Evolutionary conservation across 2,888 invertebrate genomes (phyloP).

Genomic region (Xestia sexstrigata): DNA sequence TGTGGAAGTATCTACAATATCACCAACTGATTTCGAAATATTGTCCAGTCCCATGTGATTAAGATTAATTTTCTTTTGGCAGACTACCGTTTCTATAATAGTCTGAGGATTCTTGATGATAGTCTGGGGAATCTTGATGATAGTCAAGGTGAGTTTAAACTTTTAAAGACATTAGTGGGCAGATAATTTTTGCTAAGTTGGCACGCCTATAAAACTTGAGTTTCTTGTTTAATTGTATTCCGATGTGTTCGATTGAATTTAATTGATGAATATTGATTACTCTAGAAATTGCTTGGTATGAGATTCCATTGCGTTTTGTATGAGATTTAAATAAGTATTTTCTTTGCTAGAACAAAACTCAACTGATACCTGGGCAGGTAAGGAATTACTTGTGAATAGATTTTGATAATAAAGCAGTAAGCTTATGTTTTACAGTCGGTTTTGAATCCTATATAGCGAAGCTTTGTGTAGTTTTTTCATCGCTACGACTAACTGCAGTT

Average conservation of each 20-base stretch:
- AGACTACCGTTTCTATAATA: slow-evolving; percentile 19
- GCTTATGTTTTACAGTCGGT: background rate
- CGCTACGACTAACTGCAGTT: background rate
- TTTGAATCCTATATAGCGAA: background rate
- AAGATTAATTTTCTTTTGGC: slow-evolving; percentile 12
- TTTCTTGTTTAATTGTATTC: background rate
- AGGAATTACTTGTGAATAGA: background rate
- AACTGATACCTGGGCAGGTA: slow-evolving; percentile 14
- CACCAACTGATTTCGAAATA: background rate
- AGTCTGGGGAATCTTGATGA: slow-evolving; percentile 4
- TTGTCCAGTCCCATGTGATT: background rate
- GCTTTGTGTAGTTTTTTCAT: background rate
- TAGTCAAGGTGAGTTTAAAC: slow-evolving; percentile 25
- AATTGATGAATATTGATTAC: background rate
- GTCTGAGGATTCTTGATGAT: slow-evolving; percentile 6
- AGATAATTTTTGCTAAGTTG: background rate
- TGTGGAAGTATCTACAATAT: background rate
- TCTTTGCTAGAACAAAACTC: slow-evolving; percentile 4
- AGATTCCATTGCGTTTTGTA: background rate
- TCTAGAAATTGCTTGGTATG: background rate
- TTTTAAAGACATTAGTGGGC: background rate
- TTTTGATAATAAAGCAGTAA: background rate
- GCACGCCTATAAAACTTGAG: too few species aligned
- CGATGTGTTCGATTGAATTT: background rate
- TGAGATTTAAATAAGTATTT: background rate